Base-by-base conservation (phyloP, 2,888 invertebrate species). In the Macaria notata region DNA sequence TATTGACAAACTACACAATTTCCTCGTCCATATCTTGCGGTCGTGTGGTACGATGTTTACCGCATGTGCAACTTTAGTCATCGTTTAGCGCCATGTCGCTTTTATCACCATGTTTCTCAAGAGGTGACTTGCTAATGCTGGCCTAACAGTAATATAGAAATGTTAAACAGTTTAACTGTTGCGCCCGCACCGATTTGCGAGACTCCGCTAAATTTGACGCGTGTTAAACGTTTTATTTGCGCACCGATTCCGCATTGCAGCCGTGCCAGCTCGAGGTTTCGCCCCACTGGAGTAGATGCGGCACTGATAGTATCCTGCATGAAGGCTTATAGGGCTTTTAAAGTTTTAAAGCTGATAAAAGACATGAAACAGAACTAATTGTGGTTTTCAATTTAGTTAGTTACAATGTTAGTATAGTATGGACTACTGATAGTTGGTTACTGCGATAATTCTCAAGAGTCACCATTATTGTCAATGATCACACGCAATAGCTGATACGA, bases 151-250 rank as follows among this genome's bases (percentile, higher is more conserved):
- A 79, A 76, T 75, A 80, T 75, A 72, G 70, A 66, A 64, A 71
- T 73, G 81, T 78, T 84, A 83, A 86, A 78, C 71, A 72, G 70
- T 71, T 76, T 78, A 81, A 83, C 81, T 69, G 84, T 82, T 75
- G 70, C 62, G 66, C 62, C 64, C 58, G 70, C 66, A 70, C 75
- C 61, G 63, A 70, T 87, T 88, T 78, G 83, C 86, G 75, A 65
- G 68, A 69, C 72, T 69, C 69, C 72, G 86, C 82, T 83, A 87
- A 86, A 81, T 81, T 70, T 75, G 78, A 73, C 77, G 68, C 58
- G 64, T 54, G 74, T 75, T 83, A 82, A 84, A 77, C 72, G 72
- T 70, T 75, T 77, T 79, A 77, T 82, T 81, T 81, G 72, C 73
- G 58, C 58, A 65, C 49, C 59, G 65, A 75, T 84, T 81, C 80